Evolutionary conservation across 2,113 vertebrate genomes (phyloP), one percentile per base, ranked within the genome.

Genomic region (Tricholaema leucomelas): DNA sequence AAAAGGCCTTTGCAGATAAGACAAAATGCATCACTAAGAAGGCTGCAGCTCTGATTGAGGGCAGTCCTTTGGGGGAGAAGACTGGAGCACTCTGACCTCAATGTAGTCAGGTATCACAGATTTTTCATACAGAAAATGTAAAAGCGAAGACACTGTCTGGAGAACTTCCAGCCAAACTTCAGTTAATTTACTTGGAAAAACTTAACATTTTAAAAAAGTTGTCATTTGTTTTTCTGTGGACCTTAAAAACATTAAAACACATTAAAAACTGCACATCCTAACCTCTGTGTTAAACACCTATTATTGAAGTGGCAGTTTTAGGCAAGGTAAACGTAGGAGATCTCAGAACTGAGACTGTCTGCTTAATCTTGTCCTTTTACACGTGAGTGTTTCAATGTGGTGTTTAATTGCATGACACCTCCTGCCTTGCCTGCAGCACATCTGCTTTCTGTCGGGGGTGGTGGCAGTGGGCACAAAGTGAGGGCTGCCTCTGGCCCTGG

Each of bases 391-490:
- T 73, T 35, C 2, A 10, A 6, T 38, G 59, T 44, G 15, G 56
- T 19, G 20, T 50, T 91, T 66, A 59, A 66, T 70, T 42, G 46
- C 79, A 76, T 64, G 44, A 15, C 59, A 35, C 31, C 54, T 91
- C 48, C 42, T 33, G 40, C 71, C 36, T 59, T 36, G 3, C 42
- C 71, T 5, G 6, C 55, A 90, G 67, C 67, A 25, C 0, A 0
- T 44, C 4, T 65, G 19, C 13, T 46, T 79, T 33, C 61, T 1
- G 1, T 10, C 1, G 4, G 11, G 30, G 52, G 70, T 81, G 76
- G 17, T 0, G 1, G n/a, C 3, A 0, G 2, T 0, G 1, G 21
- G 54, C 38, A 18, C 8, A 35, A 48, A 63, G 19, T 9, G 50
- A 35, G 36, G 60, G 40, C 44, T 88, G 52, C 35, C 30, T 63